Percentiles rank a stretch among this genome's conserved stretches.
phyloP scores from a whole-genome alignment of 1,140 invertebrate species.

The Phortica variegata region DNA sequence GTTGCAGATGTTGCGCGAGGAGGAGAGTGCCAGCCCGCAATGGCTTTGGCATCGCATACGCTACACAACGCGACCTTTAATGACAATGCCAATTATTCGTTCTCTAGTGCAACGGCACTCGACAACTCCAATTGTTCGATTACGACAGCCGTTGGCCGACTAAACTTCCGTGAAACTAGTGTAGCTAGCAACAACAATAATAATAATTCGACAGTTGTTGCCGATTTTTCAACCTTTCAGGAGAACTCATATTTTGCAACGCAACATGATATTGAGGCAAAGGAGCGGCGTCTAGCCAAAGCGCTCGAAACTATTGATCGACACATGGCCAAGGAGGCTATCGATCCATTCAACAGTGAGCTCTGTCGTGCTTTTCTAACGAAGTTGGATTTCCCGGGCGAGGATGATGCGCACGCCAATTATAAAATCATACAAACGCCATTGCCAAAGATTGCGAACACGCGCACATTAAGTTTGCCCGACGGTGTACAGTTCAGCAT shows the following conservation, averaged over 20 bases:
- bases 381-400: constrained; percentile 60
- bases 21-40: not conserved
- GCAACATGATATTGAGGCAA: constrained; percentile 47
- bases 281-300: constrained; percentile 44
- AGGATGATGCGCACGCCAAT: constrained; percentile 36
- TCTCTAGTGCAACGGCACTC: constrained; percentile 42
- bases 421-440: constrained; percentile 51
- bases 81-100: constrained; percentile 52
- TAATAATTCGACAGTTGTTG: constrained; percentile 20
- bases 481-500: constrained; percentile 65
- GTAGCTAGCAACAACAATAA: constrained; percentile 14
- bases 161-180: constrained; percentile 42
- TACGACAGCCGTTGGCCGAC: constrained; percentile 38
- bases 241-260: constrained; percentile 56
- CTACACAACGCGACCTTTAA: constrained; percentile 40
- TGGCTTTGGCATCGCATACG: constrained; percentile 2
- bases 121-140: constrained; percentile 51
- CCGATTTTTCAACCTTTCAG: constrained; percentile 53
- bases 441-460: constrained; percentile 58
- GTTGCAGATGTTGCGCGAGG: not conserved
- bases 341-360: constrained; percentile 65
- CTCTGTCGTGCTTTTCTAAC: constrained; percentile 61
- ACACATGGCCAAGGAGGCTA: constrained; percentile 42
- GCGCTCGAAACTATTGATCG: constrained; percentile 46
- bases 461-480: constrained; percentile 59